Evolutionary conservation across 2,113 vertebrate species (phyloP), one percentile per base, ranked within the genome.

Genomic region (Hucho hucho): DNA sequence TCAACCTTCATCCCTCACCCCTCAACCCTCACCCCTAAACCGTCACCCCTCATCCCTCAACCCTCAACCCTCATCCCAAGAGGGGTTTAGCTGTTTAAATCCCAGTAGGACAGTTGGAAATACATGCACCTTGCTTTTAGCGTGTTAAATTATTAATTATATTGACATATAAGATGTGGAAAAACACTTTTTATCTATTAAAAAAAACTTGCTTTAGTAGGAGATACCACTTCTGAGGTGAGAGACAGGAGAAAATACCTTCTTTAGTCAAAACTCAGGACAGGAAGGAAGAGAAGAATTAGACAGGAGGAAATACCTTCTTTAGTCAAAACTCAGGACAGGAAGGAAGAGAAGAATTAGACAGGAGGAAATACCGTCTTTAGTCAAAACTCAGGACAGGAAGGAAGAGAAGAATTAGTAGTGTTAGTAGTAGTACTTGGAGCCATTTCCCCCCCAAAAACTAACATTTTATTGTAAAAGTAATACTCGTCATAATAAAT

Each of bases 401-500:
- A 72, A 7, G 16, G 20, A 72, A 65, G 73, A 71, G 68, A 53
- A 53, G 28, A 4, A 22, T 46, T 63, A 24, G 32, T 84, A 75
- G 77, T 86, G 5, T 20, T 18, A 9, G 79, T 80, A 85, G 78
- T 83, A 37, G 82, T 63, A 83, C 83, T 85, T 85, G 87, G 81
- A 81, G 79, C 76, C 81, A 56, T 70, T 65, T 61, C 18, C 64
- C 24, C 1, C 13, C 24, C 6, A 68, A 74, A 87, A 77, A 74
- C 14, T 64, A 73, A 81, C 69, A 26, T 58, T 75, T 61, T 81
- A 79, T 81, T 77, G 61, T 80, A 79, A 86, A 87, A 85, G 74
- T 82, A 85, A 92, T 81, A 90, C 77, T 86, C 70, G 4, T 87
- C 75, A 84, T 79, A 89, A 93, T 92, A 92, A 92, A 87, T 91